These are phyloP conservation scores for Onychostruthus taczanowskii DNA, from an alignment of 2,113 vertebrate species.

Conservation along the genomic window DNA sequence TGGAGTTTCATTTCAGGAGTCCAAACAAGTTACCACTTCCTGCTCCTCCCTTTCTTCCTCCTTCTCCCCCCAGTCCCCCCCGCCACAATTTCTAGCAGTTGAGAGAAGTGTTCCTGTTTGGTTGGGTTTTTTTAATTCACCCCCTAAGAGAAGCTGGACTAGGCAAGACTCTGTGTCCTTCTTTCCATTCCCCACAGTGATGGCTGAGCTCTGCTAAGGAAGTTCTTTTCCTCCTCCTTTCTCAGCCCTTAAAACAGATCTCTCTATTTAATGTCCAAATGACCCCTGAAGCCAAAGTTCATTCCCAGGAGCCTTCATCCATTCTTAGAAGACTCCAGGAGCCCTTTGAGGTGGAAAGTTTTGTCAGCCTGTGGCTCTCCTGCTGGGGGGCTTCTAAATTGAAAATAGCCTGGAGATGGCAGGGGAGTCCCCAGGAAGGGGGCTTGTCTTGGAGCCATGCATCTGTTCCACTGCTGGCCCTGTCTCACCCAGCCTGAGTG, in stretches of 20 bases:
- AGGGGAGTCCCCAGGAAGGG: background rate
- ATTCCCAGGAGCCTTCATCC: background rate
- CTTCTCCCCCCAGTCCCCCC: background rate
- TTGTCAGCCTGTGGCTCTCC: background rate
- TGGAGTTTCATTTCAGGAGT: background rate
- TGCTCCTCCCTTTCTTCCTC: slow-evolving; percentile 13
- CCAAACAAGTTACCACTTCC: slow-evolving; percentile 27
- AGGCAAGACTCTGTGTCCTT: background rate
- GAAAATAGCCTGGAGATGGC: background rate
- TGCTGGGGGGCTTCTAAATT: background rate
- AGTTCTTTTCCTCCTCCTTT: background rate
- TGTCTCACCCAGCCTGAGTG: background rate
- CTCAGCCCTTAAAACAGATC: background rate
- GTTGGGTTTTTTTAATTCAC: background rate
- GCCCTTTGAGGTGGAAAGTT: background rate
- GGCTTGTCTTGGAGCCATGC: background rate
- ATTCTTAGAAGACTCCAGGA: background rate
- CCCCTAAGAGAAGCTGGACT: background rate
- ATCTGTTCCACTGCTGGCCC: background rate
- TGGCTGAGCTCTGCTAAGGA: background rate
- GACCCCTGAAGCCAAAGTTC: background rate
- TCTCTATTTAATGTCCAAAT: background rate
- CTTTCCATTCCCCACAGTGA: background rate
- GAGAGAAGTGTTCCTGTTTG: background rate
- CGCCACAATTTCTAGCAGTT: background rate